phyloP scores from a whole-genome alignment of 2,797 vertebrate species.

The Lycodopsis pacificus region DNA sequence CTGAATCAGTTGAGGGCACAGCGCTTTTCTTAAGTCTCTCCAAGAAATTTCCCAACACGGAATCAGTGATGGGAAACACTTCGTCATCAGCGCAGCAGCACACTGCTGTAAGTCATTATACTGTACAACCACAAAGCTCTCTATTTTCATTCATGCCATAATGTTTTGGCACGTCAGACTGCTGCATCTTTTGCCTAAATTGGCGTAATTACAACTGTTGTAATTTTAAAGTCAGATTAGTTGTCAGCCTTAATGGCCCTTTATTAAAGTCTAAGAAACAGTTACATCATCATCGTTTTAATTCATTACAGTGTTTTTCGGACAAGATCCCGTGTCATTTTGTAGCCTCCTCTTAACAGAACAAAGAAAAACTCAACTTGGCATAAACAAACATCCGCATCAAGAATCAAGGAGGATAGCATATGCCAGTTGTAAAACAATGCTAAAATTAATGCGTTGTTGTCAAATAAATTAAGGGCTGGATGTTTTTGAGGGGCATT shows the following conservation, averaged over 20 bases:
- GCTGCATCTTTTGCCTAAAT: conserved; percentile 61
- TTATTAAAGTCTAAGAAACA: conserved; percentile 44
- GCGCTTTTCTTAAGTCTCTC: conserved; percentile 57
- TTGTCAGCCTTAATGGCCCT: conserved; percentile 49
- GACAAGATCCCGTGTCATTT: conserved; percentile 36
- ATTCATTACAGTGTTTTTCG: conserved; percentile 41
- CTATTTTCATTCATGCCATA: conserved; percentile 71
- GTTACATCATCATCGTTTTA: conserved; percentile 53
- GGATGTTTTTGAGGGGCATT: not conserved
- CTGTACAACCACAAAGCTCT: conserved; percentile 65
- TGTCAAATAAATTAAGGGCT: conserved; percentile 37
- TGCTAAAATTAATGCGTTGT: conserved; percentile 15
- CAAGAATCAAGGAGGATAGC: conserved; percentile 42
- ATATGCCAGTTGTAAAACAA: conserved; percentile 27
- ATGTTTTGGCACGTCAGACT: conserved; percentile 62
- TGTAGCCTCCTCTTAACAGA: conserved; percentile 28
- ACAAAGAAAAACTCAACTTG: conserved; percentile 35
- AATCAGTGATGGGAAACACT: conserved; percentile 72
- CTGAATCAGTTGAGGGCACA: conserved; percentile 45
- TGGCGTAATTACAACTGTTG: conserved; percentile 62
- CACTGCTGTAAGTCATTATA: conserved; percentile 73
- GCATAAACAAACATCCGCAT: conserved; percentile 51
- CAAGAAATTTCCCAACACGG: conserved; percentile 63
- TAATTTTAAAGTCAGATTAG: conserved; percentile 56
- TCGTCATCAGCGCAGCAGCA: conserved; percentile 66